A percentile compares a stretch with the other conserved stretches of the same genome.
Evolutionary conservation across 2,113 vertebrate genomes (phyloP).

Genomic region (Nothoprocta pentlandii): DNA sequence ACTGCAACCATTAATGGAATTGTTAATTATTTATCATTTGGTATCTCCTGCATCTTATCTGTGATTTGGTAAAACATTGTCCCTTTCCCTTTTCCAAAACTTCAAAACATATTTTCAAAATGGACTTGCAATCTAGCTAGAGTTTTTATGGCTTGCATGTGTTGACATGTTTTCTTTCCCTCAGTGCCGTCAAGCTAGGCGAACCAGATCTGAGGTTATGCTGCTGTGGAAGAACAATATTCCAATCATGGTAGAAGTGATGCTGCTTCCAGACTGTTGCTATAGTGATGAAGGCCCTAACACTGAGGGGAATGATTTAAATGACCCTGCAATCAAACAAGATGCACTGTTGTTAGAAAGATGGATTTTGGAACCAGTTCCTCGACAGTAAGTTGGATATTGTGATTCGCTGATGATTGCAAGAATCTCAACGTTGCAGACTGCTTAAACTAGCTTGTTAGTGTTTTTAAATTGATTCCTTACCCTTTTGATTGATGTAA

Average conservation of each 20-base stretch:
- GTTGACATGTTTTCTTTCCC: neutral
- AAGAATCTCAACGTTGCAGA: neutral
- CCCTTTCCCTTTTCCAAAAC: neutral
- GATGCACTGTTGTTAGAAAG: constrained; percentile 94
- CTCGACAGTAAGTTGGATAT: constrained; percentile 89
- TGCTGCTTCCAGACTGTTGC: constrained; percentile 98
- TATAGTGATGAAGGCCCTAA: constrained; percentile 93
- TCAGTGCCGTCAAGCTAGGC: constrained; percentile 94
- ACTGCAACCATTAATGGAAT: neutral
- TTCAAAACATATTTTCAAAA: neutral
- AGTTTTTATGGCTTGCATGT: neutral
- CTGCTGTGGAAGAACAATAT: constrained; percentile 95
- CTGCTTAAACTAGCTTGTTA: neutral
- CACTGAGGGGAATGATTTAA: constrained; percentile 88
- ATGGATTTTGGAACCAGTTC: constrained; percentile 95
- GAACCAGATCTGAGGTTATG: constrained; percentile 93
- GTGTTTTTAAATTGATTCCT: neutral
- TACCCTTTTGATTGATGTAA: neutral
- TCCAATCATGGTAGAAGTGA: constrained; percentile 99
- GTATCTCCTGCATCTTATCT: neutral
- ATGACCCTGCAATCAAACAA: constrained; percentile 96
- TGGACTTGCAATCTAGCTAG: neutral
- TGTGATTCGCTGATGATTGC: neutral
- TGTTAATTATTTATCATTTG: neutral
- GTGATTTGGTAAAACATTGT: neutral